phyloP scores from a whole-genome alignment of 2,113 vertebrate genomes.

The Vidua macroura region DNA sequence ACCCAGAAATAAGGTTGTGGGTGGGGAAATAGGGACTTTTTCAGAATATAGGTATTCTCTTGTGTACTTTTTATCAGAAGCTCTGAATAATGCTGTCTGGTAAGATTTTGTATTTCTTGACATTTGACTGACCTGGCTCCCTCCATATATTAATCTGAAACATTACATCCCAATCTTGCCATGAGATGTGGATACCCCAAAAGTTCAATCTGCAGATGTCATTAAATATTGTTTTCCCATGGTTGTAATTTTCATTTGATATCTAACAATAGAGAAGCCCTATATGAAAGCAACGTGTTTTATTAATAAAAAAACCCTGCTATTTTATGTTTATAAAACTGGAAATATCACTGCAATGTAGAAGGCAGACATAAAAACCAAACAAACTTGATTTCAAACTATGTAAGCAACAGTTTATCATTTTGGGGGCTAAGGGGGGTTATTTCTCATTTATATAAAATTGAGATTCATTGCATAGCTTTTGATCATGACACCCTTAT shows the following conservation, averaged over 20 bases:
- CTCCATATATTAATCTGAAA: not conserved
- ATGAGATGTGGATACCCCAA: not conserved
- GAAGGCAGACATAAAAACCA: not conserved
- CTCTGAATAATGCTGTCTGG: not conserved
- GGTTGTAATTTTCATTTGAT: not conserved
- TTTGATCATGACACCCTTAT: not conserved
- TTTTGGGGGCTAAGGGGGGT: rapidly evolving
- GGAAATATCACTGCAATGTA: not conserved
- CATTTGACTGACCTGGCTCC: not conserved
- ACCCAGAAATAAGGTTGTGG: not conserved
- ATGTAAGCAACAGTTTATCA: not conserved
- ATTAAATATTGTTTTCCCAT: not conserved
- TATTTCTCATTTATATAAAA: not conserved
- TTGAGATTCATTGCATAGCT: not conserved
- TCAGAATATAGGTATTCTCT: not conserved
- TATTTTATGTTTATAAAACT: not conserved
- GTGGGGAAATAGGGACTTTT: not conserved
- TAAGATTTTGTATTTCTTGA: not conserved
- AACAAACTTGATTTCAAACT: not conserved
- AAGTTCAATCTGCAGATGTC: not conserved
- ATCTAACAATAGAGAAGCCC: not conserved
- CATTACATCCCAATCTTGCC: not conserved
- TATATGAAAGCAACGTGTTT: not conserved
- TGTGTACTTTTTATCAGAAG: not conserved
- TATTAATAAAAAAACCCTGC: too few relatives aligned